Evolutionary conservation across 2,888 invertebrate genomes (phyloP).

Genomic region (Nemotelus nigrinus): DNA sequence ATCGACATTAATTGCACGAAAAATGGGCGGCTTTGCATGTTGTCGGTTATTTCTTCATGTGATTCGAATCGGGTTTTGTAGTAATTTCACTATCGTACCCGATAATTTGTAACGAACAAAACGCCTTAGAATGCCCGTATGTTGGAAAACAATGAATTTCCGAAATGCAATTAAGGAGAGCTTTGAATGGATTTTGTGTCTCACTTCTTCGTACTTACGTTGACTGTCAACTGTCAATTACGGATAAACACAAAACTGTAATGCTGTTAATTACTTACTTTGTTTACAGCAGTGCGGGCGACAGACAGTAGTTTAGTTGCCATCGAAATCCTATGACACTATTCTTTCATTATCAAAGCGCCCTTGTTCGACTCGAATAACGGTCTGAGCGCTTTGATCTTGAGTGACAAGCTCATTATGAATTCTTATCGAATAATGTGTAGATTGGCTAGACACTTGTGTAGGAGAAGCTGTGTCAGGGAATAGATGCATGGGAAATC

Average conservation of each 20-base stretch:
- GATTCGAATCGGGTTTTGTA: background rate
- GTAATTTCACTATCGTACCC: background rate
- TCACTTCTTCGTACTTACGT: background rate
- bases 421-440: no score
- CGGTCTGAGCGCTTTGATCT: background rate
- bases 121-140: background rate
- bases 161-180: conserved; percentile 11
- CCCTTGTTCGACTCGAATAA: background rate
- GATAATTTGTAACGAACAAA: background rate
- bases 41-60: background rate
- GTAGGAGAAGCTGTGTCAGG: no score
- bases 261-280: conserved; percentile 12
- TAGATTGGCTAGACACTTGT: no score
- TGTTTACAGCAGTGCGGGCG: background rate
- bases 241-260: background rate
- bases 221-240: background rate
- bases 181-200: background rate
- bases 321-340: background rate
- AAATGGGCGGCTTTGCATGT: background rate
- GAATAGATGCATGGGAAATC: no score
- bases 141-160: background rate
- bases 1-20: conserved; percentile 29
- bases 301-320: background rate
- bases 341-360: no score
- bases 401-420: background rate